A percentile compares a stretch with the other conserved stretches of the same genome.
These are phyloP conservation scores for Rhincodon typus DNA, from an alignment of 2,797 vertebrate species.

Conservation along the genomic window DNA sequence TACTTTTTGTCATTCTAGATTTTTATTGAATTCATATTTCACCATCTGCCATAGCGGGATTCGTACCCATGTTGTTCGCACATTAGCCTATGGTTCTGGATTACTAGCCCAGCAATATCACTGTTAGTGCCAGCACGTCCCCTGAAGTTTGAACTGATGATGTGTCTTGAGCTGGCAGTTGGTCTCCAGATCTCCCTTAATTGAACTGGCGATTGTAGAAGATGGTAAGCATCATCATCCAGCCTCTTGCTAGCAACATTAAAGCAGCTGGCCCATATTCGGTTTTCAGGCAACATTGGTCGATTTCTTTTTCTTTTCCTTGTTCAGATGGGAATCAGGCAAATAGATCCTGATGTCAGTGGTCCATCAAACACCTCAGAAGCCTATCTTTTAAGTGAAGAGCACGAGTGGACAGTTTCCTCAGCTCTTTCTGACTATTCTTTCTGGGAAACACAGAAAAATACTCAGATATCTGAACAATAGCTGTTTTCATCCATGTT, in stretches of 20 bases:
- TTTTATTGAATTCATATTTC: too few relatives aligned
- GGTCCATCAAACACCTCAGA: background rate
- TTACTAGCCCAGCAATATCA: too few relatives aligned
- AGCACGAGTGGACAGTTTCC: background rate
- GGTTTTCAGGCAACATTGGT: background rate
- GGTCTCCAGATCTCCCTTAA: background rate
- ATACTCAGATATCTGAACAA: background rate
- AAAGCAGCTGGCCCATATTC: background rate
- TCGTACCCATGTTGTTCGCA: too few relatives aligned
- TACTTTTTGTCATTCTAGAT: too few relatives aligned
- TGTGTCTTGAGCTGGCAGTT: background rate
- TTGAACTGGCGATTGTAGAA: background rate
- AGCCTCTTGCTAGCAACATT: background rate
- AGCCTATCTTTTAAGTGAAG: background rate
- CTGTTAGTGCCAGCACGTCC: too few relatives aligned
- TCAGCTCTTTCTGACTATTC: background rate
- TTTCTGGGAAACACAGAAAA: background rate
- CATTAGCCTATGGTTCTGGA: too few relatives aligned
- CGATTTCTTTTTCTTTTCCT: too few relatives aligned
- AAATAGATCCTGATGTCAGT: background rate
- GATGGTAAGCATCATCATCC: background rate
- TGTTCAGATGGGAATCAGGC: background rate
- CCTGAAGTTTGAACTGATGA: background rate
- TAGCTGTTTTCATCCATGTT: background rate
- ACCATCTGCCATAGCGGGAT: too few relatives aligned